A percentile compares a stretch with the other conserved stretches of the same genome.
phyloP scores from a whole-genome alignment of 1,140 invertebrate species.

The Diachasmimorpha longicaudata region DNA sequence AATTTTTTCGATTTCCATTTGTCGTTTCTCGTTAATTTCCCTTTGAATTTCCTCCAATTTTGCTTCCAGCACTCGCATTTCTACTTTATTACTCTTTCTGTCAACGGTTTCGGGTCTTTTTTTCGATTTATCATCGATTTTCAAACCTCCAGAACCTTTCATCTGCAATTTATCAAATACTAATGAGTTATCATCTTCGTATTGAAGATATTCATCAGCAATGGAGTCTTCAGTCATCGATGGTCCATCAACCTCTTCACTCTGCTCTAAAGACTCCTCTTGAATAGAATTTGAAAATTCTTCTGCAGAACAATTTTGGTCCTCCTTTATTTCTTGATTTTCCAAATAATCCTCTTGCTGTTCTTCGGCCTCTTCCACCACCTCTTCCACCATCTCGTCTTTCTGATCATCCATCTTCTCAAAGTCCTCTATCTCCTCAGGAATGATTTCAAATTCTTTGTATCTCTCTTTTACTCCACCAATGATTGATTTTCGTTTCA shows the following conservation, averaged over 20 bases:
- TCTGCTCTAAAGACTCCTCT: constrained; percentile 42
- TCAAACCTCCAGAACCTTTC: neutral
- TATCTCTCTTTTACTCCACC: constrained; percentile 38
- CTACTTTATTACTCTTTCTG: constrained; percentile 41
- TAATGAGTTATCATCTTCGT: neutral
- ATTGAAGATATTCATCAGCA: neutral
- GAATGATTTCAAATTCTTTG: neutral
- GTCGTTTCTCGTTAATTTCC: neutral
- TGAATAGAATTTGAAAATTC: constrained; percentile 33
- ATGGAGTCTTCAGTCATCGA: neutral
- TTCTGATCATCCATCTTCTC: neutral
- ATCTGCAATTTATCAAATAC: neutral
- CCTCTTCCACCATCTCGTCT: neutral
- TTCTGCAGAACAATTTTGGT: neutral
- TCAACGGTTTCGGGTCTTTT: neutral
- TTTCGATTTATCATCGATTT: neutral
- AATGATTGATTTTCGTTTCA: constrained; percentile 64
- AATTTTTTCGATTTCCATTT: neutral
- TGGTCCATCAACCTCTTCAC: constrained; percentile 13
- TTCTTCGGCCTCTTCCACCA: neutral
- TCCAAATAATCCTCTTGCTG: neutral
- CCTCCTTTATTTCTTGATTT: neutral
- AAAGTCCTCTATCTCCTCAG: neutral
- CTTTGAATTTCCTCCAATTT: constrained; percentile 15
- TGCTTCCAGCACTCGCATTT: constrained; percentile 27